These are phyloP conservation scores for Drosophila setifemur DNA, from an alignment of 1,140 invertebrate genomes.

Conservation along the genomic window DNA sequence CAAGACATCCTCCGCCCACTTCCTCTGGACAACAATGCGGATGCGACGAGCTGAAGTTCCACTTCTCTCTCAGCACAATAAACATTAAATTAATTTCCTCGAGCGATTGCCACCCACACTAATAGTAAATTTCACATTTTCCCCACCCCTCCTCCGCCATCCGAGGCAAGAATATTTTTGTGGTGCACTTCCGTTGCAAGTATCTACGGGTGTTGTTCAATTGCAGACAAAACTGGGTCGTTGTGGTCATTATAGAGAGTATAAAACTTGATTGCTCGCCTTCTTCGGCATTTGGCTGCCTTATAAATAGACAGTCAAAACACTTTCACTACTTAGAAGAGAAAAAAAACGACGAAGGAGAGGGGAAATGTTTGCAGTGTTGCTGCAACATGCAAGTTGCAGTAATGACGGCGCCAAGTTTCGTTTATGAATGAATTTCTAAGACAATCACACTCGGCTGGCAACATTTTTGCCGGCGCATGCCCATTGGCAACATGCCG, in stretches of 20 bases:
- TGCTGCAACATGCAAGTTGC: constrained; percentile 36
- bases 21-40: constrained; percentile 5
- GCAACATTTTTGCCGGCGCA: constrained; percentile 2
- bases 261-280: constrained; percentile 44
- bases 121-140: constrained; percentile 23
- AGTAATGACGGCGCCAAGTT: constrained; percentile 18
- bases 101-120: constrained; percentile 15
- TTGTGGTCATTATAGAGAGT: constrained; percentile 36
- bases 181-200: constrained; percentile 20
- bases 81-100: constrained; percentile 39
- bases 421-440: constrained; percentile 34
- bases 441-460: background rate
- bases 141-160: background rate
- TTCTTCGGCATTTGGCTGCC: constrained; percentile 33
- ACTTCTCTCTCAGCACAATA: constrained; percentile 13
- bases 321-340: constrained; percentile 1
- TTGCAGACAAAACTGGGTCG: constrained; percentile 39
- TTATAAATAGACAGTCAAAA: constrained; percentile 29
- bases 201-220: constrained; percentile 25
- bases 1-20: constrained; percentile 8
- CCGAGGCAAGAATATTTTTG: background rate
- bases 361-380: constrained; percentile 7
- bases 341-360: background rate
- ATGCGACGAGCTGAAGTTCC: background rate
- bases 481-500: no score